Percentiles rank a stretch among this genome's conserved stretches.
phyloP scores from a whole-genome alignment of 2,797 vertebrate genomes.

The Peromyscus aztecus region DNA sequence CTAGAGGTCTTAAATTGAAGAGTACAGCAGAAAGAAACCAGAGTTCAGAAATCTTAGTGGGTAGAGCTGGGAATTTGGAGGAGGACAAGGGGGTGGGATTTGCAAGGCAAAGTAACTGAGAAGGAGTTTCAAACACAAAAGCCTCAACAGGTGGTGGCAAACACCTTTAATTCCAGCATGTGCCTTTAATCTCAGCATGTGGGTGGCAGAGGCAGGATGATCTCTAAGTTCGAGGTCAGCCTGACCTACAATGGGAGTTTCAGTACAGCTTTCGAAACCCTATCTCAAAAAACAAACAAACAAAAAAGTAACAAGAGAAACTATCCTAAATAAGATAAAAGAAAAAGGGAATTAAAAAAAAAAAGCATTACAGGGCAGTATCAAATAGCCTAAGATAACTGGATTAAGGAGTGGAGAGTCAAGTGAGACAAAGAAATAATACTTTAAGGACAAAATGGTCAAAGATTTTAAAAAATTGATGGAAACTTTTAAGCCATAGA shows the following conservation, averaged over 20 bases:
- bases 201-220: neutral
- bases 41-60: neutral
- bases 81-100: neutral
- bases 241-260: neutral
- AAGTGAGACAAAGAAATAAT: neutral
- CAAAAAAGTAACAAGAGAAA: slow-evolving; percentile 8
- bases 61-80: neutral
- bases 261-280: neutral
- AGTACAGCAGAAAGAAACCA: neutral
- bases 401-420: neutral
- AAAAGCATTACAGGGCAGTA: neutral
- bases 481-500: slow-evolving; percentile 28
- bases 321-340: neutral
- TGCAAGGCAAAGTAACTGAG: neutral
- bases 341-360: neutral
- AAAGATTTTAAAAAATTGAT: neutral
- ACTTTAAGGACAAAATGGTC: neutral
- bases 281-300: neutral
- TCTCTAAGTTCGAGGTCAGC: neutral
- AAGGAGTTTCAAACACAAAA: neutral
- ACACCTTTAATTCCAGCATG: neutral
- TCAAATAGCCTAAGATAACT: neutral
- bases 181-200: neutral
- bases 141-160: neutral
- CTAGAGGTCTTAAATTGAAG: neutral